Percentiles rank a stretch among this genome's conserved stretches.
Conservation (phyloP, 2,888 invertebrate species). For the Parapristionchus giblindavisi region DNA sequence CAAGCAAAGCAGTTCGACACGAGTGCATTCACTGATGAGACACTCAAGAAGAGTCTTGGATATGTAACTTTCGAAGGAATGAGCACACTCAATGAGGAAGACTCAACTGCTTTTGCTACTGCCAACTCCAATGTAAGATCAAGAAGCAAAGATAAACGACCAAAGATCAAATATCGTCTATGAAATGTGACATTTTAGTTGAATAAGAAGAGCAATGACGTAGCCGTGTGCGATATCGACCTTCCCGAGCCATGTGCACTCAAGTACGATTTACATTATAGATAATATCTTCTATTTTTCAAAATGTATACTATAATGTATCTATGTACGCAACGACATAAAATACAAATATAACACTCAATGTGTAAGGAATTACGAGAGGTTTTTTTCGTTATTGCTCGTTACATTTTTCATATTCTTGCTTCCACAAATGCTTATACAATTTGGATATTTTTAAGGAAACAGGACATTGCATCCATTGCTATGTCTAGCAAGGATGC, state of each 20-base stretch:
- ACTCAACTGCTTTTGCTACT: conserved; percentile 17
- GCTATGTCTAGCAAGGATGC: conserved; percentile 55
- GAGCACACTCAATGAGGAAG: conserved; percentile 57
- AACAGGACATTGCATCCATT: conserved; percentile 55
- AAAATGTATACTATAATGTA: too few species aligned
- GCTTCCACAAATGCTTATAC: too few species aligned
- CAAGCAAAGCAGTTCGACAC: conserved; percentile 68
- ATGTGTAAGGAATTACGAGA: too few species aligned
- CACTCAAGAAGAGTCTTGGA: conserved; percentile 56
- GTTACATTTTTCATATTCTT: too few species aligned
- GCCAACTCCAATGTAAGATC: conserved; percentile 33
- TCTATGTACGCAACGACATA: too few species aligned
- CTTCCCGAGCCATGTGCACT: conserved; percentile 63
- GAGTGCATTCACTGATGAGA: conserved; percentile 47
- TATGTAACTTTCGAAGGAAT: conserved; percentile 67
- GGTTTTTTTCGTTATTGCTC: too few species aligned
- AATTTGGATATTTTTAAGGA: conserved; percentile 42
- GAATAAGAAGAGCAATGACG: conserved; percentile 56
- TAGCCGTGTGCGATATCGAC: conserved; percentile 63
- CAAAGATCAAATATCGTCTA: background rate
- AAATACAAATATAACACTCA: too few species aligned
- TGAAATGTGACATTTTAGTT: conserved; percentile 45
- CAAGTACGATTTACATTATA: conserved; percentile 43
- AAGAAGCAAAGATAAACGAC: background rate
- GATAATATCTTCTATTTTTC: background rate